These are phyloP conservation scores for Agrochola litura DNA, from an alignment of 2,888 invertebrate genomes.

Conservation along the genomic window DNA sequence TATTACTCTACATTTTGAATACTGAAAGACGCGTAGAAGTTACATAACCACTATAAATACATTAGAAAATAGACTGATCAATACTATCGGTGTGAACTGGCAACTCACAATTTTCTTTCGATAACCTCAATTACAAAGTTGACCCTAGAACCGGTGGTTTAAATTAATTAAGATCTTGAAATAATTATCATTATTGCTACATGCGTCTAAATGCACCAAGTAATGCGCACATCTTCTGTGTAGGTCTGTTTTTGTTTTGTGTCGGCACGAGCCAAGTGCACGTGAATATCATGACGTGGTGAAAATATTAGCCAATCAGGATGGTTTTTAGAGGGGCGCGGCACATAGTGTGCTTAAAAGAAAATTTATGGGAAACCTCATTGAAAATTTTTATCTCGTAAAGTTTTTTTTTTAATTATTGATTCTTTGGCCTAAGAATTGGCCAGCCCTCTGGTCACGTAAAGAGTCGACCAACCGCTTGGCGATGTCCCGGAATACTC, in stretches of 20 bases:
- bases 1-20: background rate
- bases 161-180: slow-evolving; percentile 30
- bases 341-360: background rate
- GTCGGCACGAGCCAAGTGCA: slow-evolving; percentile 17
- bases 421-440: too few species aligned
- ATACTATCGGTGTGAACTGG: slow-evolving; percentile 1
- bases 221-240: background rate
- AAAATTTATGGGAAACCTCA: background rate
- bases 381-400: too few species aligned
- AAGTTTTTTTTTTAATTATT: too few species aligned
- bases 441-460: too few species aligned
- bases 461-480: too few species aligned
- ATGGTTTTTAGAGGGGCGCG: slow-evolving; percentile 19
- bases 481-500: too few species aligned
- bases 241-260: slow-evolving; percentile 17
- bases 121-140: slow-evolving; percentile 49
- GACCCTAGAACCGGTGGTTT: slow-evolving; percentile 11
- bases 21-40: background rate
- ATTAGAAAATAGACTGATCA: slow-evolving; percentile 12
- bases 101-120: slow-evolving; percentile 14
- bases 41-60: background rate
- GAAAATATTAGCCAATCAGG: slow-evolving; percentile 30
- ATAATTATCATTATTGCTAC: slow-evolving; percentile 19
- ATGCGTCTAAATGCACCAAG: background rate
- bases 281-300: background rate